Conservation (phyloP, 2,888 invertebrate species). For the Nipponacmea schrenckii region DNA sequence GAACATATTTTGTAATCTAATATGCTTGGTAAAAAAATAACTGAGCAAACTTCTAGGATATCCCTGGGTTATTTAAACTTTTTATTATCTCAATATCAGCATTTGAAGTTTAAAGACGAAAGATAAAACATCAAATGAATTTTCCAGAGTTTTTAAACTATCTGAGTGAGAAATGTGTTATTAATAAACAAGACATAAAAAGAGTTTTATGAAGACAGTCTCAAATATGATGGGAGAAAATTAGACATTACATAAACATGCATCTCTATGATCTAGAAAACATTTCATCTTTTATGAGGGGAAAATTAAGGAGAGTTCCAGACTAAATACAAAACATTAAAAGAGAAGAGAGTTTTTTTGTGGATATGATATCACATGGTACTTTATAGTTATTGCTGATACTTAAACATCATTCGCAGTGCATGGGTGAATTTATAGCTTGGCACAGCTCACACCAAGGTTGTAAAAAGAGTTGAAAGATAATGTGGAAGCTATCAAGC, state of each 20-base stretch:
- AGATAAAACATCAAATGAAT: too few species aligned
- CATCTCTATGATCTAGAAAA: background rate
- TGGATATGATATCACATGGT: background rate
- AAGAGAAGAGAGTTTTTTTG: background rate
- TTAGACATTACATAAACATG: slow-evolving; percentile 5
- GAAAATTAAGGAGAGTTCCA: background rate
- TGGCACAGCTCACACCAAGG: slow-evolving; percentile 18
- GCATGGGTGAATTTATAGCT: slow-evolving; percentile 22
- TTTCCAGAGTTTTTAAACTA: too few species aligned
- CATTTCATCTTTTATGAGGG: background rate
- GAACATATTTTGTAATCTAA: too few species aligned
- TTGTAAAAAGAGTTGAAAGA: slow-evolving; percentile 1
- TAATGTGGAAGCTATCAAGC: slow-evolving; percentile 6
- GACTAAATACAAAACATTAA: slow-evolving; percentile 4
- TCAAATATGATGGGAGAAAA: slow-evolving; percentile 6
- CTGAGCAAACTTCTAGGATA: too few species aligned
- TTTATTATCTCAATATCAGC: too few species aligned
- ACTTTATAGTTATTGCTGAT: slow-evolving; percentile 11
- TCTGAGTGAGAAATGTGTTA: background rate
- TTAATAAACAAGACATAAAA: slow-evolving; percentile 2
- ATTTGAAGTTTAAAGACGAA: too few species aligned
- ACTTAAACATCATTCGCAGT: slow-evolving; percentile 22
- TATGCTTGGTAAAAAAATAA: too few species aligned
- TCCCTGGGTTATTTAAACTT: too few species aligned
- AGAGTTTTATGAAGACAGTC: background rate